Evolutionary conservation across 2,797 vertebrate species (phyloP).

Genomic region (Philypnodon macrostomus): DNA sequence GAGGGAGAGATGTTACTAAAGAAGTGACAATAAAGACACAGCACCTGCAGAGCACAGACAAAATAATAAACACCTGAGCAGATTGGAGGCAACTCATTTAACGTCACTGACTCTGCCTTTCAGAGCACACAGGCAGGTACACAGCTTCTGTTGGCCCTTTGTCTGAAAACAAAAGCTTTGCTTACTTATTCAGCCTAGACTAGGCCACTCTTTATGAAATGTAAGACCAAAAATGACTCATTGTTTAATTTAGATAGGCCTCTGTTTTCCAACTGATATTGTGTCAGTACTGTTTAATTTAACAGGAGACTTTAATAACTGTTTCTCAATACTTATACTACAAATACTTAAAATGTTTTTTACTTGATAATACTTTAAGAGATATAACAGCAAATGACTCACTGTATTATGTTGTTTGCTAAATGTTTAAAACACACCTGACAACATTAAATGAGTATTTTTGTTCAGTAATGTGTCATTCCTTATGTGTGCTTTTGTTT

Average conservation of each 20-base stretch:
- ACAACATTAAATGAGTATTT: not conserved
- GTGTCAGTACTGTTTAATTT: conserved; percentile 71
- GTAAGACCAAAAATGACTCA: conserved; percentile 88
- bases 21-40: conserved; percentile 61
- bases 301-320: conserved; percentile 75
- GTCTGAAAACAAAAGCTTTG: conserved; percentile 85
- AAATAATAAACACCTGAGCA: conserved; percentile 83
- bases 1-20: conserved; percentile 71
- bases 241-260: conserved; percentile 89
- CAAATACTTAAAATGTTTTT: too few species aligned
- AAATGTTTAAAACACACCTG: not conserved
- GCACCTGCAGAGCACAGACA: conserved; percentile 74
- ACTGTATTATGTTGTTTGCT: not conserved
- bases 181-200: conserved; percentile 81
- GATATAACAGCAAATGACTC: conserved; percentile 17
- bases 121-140: conserved; percentile 79
- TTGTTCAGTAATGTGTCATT: conserved; percentile 1
- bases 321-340: conserved; percentile 80
- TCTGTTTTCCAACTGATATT: conserved; percentile 84
- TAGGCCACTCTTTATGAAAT: conserved; percentile 84
- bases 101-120: conserved; percentile 79
- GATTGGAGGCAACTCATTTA: conserved; percentile 82
- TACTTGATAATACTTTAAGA: conserved; percentile 26
- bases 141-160: conserved; percentile 83
- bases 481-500: conserved; percentile 42